Conservation (phyloP, 2,113 vertebrate genomes). For the Equus przewalskii region DNA sequence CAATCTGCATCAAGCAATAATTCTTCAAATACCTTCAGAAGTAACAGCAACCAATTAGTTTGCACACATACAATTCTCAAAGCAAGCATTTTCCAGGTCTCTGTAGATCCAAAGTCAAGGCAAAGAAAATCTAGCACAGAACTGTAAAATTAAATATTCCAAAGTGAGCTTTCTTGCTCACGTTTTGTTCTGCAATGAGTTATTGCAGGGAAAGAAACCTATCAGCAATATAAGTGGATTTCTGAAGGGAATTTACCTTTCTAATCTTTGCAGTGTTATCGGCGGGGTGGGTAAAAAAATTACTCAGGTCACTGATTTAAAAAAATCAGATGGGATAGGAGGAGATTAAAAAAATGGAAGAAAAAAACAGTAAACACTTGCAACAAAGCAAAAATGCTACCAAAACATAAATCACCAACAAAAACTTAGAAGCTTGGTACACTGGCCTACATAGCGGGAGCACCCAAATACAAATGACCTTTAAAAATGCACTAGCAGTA, state of each 20-base stretch:
- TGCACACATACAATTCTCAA: neutral
- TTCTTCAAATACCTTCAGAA: constrained; percentile 96
- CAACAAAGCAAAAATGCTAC: constrained; percentile 55
- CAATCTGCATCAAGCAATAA: constrained; percentile 96
- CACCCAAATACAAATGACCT: neutral
- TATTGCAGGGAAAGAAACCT: constrained; percentile 9
- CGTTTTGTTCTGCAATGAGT: neutral
- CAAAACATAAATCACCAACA: constrained; percentile 14
- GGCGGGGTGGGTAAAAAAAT: neutral
- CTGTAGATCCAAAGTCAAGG: constrained; percentile 53
- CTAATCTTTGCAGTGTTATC: neutral
- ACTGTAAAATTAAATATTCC: constrained; percentile 49
- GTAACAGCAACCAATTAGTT: constrained; percentile 73
- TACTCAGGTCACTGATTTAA: constrained; percentile 32
- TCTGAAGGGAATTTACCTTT: constrained; percentile 43
- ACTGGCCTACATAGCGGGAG: neutral
- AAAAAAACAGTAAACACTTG: neutral
- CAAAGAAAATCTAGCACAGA: constrained; percentile 66
- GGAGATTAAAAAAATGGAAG: neutral
- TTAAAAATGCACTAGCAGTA: constrained; percentile 7
- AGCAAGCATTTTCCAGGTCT: constrained; percentile 61
- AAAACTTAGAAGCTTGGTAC: neutral
- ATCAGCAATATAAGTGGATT: neutral
- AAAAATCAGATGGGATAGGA: neutral
- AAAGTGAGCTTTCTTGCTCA: constrained; percentile 16